Percentiles rank a stretch among this genome's conserved stretches.
These are phyloP conservation scores for Lutjanus erythropterus DNA, from an alignment of 2,113 vertebrate species.

Conservation along the genomic window DNA sequence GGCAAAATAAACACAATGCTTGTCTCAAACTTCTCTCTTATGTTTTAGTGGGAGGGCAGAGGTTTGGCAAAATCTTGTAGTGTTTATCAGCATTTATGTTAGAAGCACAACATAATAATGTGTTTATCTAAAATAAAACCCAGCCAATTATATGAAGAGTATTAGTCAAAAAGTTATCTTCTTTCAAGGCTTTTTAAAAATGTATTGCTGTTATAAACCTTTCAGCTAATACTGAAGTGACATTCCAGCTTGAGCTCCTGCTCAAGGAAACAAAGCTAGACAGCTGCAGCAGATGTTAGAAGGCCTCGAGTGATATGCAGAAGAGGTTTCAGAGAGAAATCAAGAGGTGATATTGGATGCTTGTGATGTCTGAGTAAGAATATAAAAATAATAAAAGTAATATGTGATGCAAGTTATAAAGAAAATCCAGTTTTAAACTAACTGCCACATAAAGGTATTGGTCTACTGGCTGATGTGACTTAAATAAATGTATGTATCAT, in stretches of 20 bases:
- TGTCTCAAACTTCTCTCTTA: not conserved
- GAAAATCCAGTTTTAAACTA: not conserved
- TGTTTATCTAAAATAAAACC: not conserved
- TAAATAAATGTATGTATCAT: too few relatives aligned
- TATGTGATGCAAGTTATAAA: not conserved
- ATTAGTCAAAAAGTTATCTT: not conserved
- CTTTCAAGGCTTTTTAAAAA: not conserved
- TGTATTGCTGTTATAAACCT: not conserved
- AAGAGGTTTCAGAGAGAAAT: not conserved
- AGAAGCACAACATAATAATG: not conserved
- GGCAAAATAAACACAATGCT: not conserved
- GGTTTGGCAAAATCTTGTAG: not conserved
- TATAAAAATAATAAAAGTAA: not conserved
- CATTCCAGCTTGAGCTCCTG: not conserved
- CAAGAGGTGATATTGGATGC: not conserved
- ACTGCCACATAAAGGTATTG: not conserved
- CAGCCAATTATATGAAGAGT: not conserved
- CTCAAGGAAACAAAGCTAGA: not conserved
- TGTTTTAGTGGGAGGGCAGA: not conserved
- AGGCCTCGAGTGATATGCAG: not conserved
- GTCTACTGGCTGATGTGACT: not conserved
- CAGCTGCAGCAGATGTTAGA: not conserved
- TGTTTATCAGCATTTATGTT: slow-evolving; percentile 1
- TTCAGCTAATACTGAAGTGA: not conserved
- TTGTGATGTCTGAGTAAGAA: not conserved